phyloP scores from a whole-genome alignment of 2,888 invertebrate species.

The Drosophila niveifrons region DNA sequence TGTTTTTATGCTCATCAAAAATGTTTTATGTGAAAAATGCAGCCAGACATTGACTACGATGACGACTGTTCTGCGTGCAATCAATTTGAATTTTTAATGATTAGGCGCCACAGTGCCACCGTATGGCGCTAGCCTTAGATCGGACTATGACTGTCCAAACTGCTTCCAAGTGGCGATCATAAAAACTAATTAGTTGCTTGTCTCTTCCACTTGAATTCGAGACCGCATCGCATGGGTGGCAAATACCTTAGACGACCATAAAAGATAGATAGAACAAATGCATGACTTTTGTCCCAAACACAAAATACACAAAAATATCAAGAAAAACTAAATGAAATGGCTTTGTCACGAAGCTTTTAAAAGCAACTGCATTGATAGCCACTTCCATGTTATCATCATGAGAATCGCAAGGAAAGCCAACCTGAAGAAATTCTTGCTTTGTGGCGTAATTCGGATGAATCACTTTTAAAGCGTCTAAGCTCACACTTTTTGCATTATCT shows the following conservation, averaged over 20 bases:
- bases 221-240: conserved; percentile 64
- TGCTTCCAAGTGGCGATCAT: conserved; percentile 62
- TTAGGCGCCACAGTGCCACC: conserved; percentile 80
- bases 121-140: conserved; percentile 33
- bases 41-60: conserved; percentile 34
- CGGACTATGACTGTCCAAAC: conserved; percentile 21
- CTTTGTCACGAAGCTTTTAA: conserved; percentile 78
- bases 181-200: conserved; percentile 78
- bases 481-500: conserved; percentile 40
- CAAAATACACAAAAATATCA: background rate
- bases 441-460: conserved; percentile 57
- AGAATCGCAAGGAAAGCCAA: conserved; percentile 19
- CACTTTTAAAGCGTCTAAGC: conserved; percentile 41
- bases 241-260: conserved; percentile 64
- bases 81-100: conserved; percentile 83
- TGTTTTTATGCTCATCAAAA: conserved; percentile 77
- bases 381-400: background rate
- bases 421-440: background rate
- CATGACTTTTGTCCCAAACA: conserved; percentile 18
- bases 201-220: conserved; percentile 22
- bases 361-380: conserved; percentile 21
- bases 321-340: conserved; percentile 59
- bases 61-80: conserved; percentile 54
- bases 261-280: conserved; percentile 67
- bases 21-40: conserved; percentile 74